Evolutionary conservation across 2,797 vertebrate genomes (phyloP).

Genomic region (Platalea minor): DNA sequence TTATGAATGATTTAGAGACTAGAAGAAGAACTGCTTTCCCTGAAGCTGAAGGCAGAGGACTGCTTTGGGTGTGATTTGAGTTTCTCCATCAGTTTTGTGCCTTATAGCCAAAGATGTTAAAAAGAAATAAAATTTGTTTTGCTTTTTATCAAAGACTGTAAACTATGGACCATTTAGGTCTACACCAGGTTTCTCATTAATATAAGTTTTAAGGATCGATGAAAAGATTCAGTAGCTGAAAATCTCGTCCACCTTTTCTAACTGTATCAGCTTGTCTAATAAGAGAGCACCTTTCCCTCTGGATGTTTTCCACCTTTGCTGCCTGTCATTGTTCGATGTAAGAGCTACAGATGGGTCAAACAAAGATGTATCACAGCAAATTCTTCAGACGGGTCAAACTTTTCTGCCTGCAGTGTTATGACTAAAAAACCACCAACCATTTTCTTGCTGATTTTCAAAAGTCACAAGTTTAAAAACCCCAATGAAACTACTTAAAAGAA

Average conservation of each 20-base stretch:
- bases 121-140: neutral
- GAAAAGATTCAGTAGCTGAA: neutral
- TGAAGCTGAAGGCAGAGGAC: neutral
- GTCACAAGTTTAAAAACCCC: neutral
- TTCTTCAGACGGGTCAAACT: neutral
- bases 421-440: neutral
- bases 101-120: neutral
- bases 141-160: neutral
- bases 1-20: neutral
- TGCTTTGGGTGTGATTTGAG: neutral
- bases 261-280: neutral
- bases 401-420: neutral
- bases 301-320: neutral
- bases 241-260: neutral
- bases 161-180: neutral
- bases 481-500: neutral
- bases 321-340: neutral
- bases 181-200: neutral
- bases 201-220: neutral
- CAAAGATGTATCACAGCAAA: neutral
- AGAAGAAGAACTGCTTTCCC: neutral
- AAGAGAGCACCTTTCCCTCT: neutral
- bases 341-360: neutral
- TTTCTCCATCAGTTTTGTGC: neutral
- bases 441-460: neutral